phyloP scores from a whole-genome alignment of 1,140 invertebrate species.

The Rhopalosiphum padi region DNA sequence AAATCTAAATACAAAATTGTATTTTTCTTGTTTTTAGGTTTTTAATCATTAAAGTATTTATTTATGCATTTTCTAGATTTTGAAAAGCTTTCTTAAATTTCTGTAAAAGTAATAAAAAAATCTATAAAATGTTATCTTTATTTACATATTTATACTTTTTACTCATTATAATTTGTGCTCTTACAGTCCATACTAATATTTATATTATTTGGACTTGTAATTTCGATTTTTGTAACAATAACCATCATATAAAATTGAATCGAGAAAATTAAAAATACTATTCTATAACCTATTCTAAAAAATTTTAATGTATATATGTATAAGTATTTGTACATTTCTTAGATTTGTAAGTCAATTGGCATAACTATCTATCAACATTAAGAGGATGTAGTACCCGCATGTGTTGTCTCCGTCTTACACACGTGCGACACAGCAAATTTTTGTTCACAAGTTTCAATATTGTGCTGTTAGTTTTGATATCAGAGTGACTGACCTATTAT shows the following conservation, averaged over 20 bases:
- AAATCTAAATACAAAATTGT: neutral
- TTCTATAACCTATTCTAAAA: no score
- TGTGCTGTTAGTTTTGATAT: no score
- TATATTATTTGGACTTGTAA: neutral
- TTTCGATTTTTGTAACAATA: no score
- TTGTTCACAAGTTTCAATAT: no score
- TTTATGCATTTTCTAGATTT: neutral
- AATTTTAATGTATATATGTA: neutral
- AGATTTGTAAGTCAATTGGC: no score
- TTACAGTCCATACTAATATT: neutral
- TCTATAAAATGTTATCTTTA: no score
- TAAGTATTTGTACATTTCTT: no score
- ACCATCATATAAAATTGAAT: neutral
- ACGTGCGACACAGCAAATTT: no score
- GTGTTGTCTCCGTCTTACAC: no score
- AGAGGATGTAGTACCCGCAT: no score
- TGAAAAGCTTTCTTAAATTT: neutral
- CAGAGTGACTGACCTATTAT: no score
- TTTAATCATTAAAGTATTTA: neutral
- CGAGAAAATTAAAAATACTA: neutral
- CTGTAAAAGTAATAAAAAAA: neutral
- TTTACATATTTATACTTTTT: neutral
- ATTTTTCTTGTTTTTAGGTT: neutral
- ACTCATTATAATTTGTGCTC: neutral
- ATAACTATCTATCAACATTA: no score